These are phyloP conservation scores for Gasterosteus nipponicus DNA, from an alignment of 2,113 vertebrate species.

Conservation along the genomic window DNA sequence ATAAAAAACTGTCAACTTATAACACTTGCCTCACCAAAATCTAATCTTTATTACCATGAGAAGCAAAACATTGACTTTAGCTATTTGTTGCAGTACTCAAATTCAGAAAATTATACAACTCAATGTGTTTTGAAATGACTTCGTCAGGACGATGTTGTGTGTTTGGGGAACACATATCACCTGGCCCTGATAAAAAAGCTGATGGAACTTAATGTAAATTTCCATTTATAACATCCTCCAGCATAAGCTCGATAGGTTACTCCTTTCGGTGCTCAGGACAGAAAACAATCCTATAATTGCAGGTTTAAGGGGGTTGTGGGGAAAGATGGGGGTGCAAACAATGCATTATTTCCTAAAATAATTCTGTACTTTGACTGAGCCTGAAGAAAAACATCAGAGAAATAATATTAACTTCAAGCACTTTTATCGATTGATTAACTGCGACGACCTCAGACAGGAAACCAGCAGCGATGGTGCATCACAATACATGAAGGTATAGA, in stretches of 20 bases:
- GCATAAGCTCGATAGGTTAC: constrained; percentile 98
- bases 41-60: not conserved
- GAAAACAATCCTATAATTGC: constrained; percentile 44
- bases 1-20: not conserved
- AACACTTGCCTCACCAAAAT: not conserved
- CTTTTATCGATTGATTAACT: not conserved
- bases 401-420: constrained; percentile 6
- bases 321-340: constrained; percentile 28
- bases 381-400: constrained; percentile 31
- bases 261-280: constrained; percentile 90
- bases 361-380: constrained; percentile 17
- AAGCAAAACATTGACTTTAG: not conserved
- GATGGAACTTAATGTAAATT: constrained; percentile 89
- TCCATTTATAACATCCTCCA: constrained; percentile 99
- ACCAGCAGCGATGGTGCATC: not conserved
- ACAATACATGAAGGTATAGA: not conserved
- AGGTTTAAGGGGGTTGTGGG: constrained; percentile 28
- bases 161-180: constrained; percentile 88
- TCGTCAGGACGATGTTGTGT: not conserved
- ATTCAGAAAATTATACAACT: not conserved
- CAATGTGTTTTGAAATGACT: not conserved
- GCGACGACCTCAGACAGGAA: not conserved
- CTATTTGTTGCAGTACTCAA: not conserved
- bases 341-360: constrained; percentile 29
- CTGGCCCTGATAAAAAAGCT: constrained; percentile 88